These are phyloP conservation scores for Aphidius ervi DNA, from an alignment of 1,140 invertebrate genomes.

Conservation along the genomic window DNA sequence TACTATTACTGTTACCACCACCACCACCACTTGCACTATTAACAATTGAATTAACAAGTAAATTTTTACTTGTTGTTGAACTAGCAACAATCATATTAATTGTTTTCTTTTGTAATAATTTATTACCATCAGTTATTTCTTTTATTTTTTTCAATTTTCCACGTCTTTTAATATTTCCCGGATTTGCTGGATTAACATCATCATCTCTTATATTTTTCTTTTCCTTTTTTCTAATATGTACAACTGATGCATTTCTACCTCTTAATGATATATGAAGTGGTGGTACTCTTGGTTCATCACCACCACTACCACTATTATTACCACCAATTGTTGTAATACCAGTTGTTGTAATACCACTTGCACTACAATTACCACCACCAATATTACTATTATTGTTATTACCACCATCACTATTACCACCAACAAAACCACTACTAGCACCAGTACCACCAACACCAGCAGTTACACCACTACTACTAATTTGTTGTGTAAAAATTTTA, in stretches of 20 bases:
- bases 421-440: neutral
- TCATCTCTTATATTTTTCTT: slow-evolving; percentile 56
- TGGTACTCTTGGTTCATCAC: slow-evolving; percentile 76
- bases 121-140: slow-evolving; percentile 46
- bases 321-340: neutral
- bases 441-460: neutral
- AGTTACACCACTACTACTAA: too few relatives aligned
- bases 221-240: slow-evolving; percentile 75
- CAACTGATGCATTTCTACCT: slow-evolving; percentile 81
- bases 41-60: slow-evolving; percentile 27
- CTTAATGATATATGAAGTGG: slow-evolving; percentile 84
- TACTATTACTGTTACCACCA: too few relatives aligned
- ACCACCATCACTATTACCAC: too few relatives aligned
- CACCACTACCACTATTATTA: slow-evolving; percentile 27
- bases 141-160: slow-evolving; percentile 52
- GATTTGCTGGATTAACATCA: slow-evolving; percentile 41
- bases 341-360: slow-evolving; percentile 10
- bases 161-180: slow-evolving; percentile 35
- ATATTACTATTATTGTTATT: slow-evolving; percentile 3
- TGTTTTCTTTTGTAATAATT: slow-evolving; percentile 48
- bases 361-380: slow-evolving; percentile 2
- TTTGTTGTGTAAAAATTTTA: slow-evolving; percentile 36
- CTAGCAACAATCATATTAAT: slow-evolving; percentile 49
- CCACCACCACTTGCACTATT: slow-evolving; percentile 34
- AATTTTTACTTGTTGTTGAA: slow-evolving; percentile 22